A percentile compares a stretch with the other conserved stretches of the same genome.
These are phyloP conservation scores for Danio aesculapii DNA, from an alignment of 2,797 vertebrate species.

Conservation along the genomic window DNA sequence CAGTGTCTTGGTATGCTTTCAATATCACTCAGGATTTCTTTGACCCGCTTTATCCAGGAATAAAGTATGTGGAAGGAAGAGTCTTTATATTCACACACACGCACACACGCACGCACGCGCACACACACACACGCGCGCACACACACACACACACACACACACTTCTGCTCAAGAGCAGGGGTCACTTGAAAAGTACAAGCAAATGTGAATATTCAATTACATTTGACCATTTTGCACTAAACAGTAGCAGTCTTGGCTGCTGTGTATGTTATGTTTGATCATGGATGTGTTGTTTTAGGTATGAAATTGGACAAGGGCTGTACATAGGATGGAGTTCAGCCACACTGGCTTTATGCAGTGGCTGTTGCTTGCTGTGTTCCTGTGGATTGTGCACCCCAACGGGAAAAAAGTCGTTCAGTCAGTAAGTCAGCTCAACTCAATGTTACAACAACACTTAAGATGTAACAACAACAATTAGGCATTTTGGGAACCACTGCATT, in stretches of 20 bases:
- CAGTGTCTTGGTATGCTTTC: constrained; percentile 89
- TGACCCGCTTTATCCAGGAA: constrained; percentile 83
- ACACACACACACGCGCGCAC: too few relatives aligned
- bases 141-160: too few relatives aligned
- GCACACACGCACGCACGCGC: too few relatives aligned
- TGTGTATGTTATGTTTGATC: not conserved
- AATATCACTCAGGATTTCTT: constrained; percentile 91
- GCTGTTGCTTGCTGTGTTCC: constrained; percentile 71
- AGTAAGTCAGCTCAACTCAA: too few relatives aligned
- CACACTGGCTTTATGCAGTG: constrained; percentile 75
- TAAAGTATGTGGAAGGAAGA: constrained; percentile 82
- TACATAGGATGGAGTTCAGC: constrained; percentile 90
- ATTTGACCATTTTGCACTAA: not conserved
- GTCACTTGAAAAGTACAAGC: not conserved
- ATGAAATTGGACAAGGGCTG: constrained; percentile 87
- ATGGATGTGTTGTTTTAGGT: constrained; percentile 72
- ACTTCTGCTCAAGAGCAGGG: too few relatives aligned
- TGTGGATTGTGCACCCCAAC: constrained; percentile 60
- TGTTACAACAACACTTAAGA: too few relatives aligned
- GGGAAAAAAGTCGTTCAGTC: constrained; percentile 67
- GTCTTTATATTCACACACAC: not conserved
- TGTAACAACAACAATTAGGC: too few relatives aligned
- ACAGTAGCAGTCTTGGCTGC: not conserved
- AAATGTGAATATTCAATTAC: not conserved
- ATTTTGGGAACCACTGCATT: too few relatives aligned